phyloP scores from a whole-genome alignment of 2,888 invertebrate species.

The Dinocampus coccinellae region DNA sequence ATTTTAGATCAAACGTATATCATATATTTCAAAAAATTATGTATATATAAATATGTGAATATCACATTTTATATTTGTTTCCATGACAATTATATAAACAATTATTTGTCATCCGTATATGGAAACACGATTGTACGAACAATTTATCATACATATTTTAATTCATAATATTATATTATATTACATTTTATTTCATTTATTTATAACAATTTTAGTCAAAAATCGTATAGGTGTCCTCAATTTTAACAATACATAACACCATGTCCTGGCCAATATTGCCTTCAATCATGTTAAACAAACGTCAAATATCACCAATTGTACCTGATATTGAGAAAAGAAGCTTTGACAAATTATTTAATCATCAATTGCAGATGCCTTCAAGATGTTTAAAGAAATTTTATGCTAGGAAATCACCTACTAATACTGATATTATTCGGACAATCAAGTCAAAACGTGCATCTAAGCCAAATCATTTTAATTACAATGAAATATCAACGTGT shows the following conservation, averaged over 20 bases:
- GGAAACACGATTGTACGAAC: background rate
- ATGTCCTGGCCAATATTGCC: background rate
- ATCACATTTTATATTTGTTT: background rate
- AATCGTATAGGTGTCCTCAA: constrained; percentile 46
- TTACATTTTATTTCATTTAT: too few species aligned
- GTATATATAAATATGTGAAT: too few species aligned
- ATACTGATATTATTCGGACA: constrained; percentile 19
- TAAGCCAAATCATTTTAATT: background rate
- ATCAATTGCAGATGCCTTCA: constrained; percentile 53
- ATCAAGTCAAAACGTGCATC: constrained; percentile 18
- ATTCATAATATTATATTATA: too few species aligned
- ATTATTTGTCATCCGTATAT: background rate
- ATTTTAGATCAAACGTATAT: too few species aligned
- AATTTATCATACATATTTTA: too few species aligned
- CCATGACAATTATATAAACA: background rate
- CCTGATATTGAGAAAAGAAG: constrained; percentile 10
- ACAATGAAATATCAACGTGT: constrained; percentile 39
- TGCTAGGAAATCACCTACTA: constrained; percentile 40
- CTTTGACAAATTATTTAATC: constrained; percentile 50
- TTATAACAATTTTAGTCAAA: background rate
- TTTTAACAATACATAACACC: constrained; percentile 42
- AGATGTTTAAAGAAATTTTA: constrained; percentile 51
- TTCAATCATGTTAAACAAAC: background rate
- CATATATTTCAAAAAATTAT: too few species aligned
- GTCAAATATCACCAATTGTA: background rate